A percentile compares a stretch with the other conserved stretches of the same genome.
Conservation (phyloP, 2,113 vertebrate genomes). For the Corythornis madagascariensis region DNA sequence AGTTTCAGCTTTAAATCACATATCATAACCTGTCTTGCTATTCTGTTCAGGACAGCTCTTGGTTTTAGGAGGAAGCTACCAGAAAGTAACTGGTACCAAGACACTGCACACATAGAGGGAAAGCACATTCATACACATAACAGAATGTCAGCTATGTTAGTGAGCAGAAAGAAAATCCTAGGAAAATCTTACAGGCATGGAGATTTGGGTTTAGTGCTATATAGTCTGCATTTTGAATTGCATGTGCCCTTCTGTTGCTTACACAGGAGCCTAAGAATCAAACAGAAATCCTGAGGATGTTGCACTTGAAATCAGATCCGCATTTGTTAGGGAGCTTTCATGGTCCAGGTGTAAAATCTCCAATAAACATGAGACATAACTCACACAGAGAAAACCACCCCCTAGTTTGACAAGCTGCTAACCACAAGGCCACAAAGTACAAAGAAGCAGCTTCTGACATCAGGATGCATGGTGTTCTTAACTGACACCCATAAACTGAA, state of each 20-base stretch:
- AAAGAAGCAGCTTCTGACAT: slow-evolving; percentile 48
- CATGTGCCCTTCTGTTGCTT: neutral
- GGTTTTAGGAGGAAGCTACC: neutral
- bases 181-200: slow-evolving; percentile 3
- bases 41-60: neutral
- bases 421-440: slow-evolving; percentile 5
- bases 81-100: neutral
- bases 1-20: neutral
- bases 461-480: slow-evolving; percentile 20
- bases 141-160: neutral
- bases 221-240: neutral
- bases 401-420: slow-evolving; percentile 38
- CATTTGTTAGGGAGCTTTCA: slow-evolving; percentile 42
- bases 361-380: slow-evolving; percentile 37
- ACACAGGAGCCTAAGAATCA: neutral
- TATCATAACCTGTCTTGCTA: neutral
- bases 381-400: slow-evolving; percentile 29
- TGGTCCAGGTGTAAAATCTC: slow-evolving; percentile 63
- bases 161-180: neutral
- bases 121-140: neutral
- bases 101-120: neutral
- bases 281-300: slow-evolving; percentile 28
- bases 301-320: neutral
- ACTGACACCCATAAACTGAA: slow-evolving; percentile 52
- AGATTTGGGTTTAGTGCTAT: neutral